phyloP scores from a whole-genome alignment of 2,888 invertebrate species.

The Aelia acuminata region DNA sequence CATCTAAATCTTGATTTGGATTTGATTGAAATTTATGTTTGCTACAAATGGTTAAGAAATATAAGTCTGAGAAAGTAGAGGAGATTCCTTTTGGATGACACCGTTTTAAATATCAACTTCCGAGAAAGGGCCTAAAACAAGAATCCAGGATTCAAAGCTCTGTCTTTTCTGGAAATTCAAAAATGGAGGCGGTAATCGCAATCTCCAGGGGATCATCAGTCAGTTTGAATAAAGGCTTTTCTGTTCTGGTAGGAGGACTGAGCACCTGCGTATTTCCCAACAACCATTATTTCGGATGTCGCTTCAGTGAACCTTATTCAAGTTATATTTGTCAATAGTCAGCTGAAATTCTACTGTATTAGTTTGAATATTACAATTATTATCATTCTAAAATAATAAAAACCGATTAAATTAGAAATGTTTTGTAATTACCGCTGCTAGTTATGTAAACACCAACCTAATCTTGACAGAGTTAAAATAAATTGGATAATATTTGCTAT shows the following conservation, averaged over 20 bases:
- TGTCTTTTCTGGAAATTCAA: background rate
- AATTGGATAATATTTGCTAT: no score
- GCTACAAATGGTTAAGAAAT: background rate
- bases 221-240: background rate
- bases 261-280: background rate
- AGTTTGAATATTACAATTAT: no score
- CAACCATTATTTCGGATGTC: background rate
- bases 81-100: background rate
- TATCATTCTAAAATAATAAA: no score
- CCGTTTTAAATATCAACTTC: background rate
- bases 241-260: background rate
- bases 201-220: background rate
- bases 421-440: no score
- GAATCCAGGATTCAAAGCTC: background rate
- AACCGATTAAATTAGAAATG: no score
- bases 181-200: background rate
- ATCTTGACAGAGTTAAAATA: no score
- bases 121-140: background rate
- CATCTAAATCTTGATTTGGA: no score
- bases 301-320: background rate
- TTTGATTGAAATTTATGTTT: no score
- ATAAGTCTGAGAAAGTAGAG: background rate
- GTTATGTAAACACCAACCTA: no score
- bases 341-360: no score
- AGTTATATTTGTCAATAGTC: no score